Evolutionary conservation across 2,113 vertebrate species (phyloP), one percentile per base, ranked within the genome.

Genomic region (Recurvirostra avosetta): DNA sequence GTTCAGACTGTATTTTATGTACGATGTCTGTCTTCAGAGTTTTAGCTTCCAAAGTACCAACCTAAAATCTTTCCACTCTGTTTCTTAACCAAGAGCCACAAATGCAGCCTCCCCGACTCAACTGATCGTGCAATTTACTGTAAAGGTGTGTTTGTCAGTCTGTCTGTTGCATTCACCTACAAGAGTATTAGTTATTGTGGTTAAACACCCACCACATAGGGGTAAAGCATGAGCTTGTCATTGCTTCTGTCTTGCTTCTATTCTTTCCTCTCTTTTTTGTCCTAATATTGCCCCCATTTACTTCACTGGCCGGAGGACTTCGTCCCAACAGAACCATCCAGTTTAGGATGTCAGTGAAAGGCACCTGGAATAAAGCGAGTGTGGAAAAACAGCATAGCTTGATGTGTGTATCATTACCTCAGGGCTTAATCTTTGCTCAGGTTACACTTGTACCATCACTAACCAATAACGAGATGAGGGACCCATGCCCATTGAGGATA

Each of bases 301-400:
- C 72, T 59, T 86, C 17, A 8, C n/a, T 91, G 36, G 11, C 49
- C 67, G 29, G 11, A 67, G 19, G 15, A 40, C n/a, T 74, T 27
- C 63, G 36, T 27, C 27, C 43, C 47, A 12, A 6, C 26, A 84
- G n/a, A 86, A 50, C 15, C 20, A 32, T 32, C 10, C 12, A 3
- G n/a, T 71, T 53, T 1, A 55, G 36, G 36, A 47, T 27, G 41
- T 45, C 76, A 70, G 40, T 27, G 13, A 45, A 83, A 77, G 23
- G 32, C 26, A 32, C 8, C 16, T 0, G 0, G 15, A 32, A 40
- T 43, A n/a, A 21, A 45, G 25, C 0, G 4, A 58, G 12, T 8
- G 8, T 72, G 67, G 58, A 68, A 65, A 50, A 79, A 2, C 5
- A 47, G 25, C 18, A 8, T 1, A 62, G 47, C 20, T 75, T 58